These are phyloP conservation scores for Sphenodon punctatus DNA, from an alignment of 2,797 vertebrate genomes.

Conservation along the genomic window DNA sequence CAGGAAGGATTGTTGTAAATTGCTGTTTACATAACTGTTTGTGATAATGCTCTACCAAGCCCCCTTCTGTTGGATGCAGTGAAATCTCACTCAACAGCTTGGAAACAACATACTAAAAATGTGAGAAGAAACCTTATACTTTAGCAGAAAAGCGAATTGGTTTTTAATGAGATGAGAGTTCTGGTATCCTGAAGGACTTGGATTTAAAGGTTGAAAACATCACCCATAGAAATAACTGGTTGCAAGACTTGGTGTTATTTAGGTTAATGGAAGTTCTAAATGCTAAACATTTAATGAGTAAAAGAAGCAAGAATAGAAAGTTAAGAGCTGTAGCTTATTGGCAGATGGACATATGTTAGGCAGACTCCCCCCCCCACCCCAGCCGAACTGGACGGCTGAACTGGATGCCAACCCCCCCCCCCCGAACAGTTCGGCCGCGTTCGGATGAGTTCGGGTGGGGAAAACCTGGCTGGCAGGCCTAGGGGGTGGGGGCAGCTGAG, in stretches of 20 bases:
- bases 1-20: too few species aligned
- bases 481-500: too few species aligned
- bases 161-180: slow-evolving; percentile 61
- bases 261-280: slow-evolving; percentile 28
- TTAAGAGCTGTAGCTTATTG: neutral
- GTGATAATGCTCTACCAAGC: neutral
- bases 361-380: too few species aligned
- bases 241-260: slow-evolving; percentile 14
- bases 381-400: too few species aligned
- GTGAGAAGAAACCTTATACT: slow-evolving; percentile 40
- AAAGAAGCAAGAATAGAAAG: slow-evolving; percentile 18
- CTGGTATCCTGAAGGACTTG: slow-evolving; percentile 34
- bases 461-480: too few species aligned
- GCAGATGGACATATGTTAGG: slow-evolving; percentile 1
- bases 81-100: slow-evolving; percentile 47
- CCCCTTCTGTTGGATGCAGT: slow-evolving; percentile 11
- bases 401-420: too few species aligned
- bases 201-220: slow-evolving; percentile 41
- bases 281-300: neutral
- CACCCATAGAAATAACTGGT: neutral
- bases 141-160: slow-evolving; percentile 55
- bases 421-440: too few species aligned
- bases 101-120: slow-evolving; percentile 39
- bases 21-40: neutral
- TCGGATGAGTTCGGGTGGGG: too few species aligned